phyloP scores from a whole-genome alignment of 2,888 invertebrate species.

The Pyralis farinalis region DNA sequence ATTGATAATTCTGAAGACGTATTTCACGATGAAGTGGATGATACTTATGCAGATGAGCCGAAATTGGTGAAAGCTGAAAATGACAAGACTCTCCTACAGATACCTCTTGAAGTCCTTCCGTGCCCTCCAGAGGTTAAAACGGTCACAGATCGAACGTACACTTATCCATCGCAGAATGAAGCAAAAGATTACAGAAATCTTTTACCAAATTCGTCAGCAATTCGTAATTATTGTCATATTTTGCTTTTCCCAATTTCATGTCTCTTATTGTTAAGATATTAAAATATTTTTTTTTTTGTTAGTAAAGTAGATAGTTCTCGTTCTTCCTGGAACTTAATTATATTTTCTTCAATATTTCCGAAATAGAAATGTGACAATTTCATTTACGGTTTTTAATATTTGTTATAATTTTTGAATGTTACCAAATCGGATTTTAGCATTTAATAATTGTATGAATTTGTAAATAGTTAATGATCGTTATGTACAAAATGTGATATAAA shows the following conservation, averaged over 20 bases:
- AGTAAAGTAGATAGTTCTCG: no score
- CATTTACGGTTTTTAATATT: neutral
- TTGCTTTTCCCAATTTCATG: slow-evolving; percentile 19
- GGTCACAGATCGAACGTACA: slow-evolving; percentile 79
- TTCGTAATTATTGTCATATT: slow-evolving; percentile 27
- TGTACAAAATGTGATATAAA: slow-evolving; percentile 59
- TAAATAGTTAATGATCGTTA: slow-evolving; percentile 30
- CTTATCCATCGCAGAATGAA: slow-evolving; percentile 81
- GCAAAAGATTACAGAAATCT: slow-evolving; percentile 75
- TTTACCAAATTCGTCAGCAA: slow-evolving; percentile 38
- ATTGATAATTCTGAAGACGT: slow-evolving; percentile 56
- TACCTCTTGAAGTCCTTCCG: slow-evolving; percentile 80
- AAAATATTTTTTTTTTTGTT: slow-evolving; percentile 6
- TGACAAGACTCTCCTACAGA: slow-evolving; percentile 73
- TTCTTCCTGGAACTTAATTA: no score
- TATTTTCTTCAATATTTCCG: neutral
- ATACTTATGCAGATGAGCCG: slow-evolving; percentile 60
- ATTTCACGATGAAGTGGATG: slow-evolving; percentile 64
- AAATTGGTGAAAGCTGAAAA: slow-evolving; percentile 58
- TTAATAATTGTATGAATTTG: slow-evolving; percentile 18
- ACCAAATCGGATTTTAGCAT: neutral
- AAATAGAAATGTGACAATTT: neutral
- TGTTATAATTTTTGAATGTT: neutral
- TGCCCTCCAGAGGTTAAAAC: slow-evolving; percentile 83
- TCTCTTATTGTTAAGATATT: slow-evolving; percentile 25